These are phyloP conservation scores for Clepsis dumicolana DNA, from an alignment of 2,888 invertebrate genomes.

Conservation along the genomic window DNA sequence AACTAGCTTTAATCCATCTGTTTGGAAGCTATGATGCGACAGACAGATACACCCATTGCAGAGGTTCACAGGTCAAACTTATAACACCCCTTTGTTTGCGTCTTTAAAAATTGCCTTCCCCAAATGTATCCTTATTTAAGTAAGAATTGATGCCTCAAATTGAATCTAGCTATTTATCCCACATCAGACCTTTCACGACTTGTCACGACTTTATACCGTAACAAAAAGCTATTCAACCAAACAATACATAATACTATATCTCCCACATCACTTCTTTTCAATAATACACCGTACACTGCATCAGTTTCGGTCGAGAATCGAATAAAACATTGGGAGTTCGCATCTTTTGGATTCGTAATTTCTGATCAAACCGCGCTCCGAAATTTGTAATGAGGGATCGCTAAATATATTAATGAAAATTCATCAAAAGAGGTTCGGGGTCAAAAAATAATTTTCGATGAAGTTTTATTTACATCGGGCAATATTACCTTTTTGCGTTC, in stretches of 20 bases:
- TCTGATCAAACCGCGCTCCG: background rate
- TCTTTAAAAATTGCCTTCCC: too few relatives aligned
- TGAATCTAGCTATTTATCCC: background rate
- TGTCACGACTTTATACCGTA: slow-evolving; percentile 3
- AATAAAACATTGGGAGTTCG: background rate
- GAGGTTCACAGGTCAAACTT: too few relatives aligned
- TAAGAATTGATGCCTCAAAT: background rate
- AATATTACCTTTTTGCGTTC: background rate
- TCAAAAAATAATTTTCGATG: slow-evolving; percentile 7
- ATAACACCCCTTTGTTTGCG: too few relatives aligned
- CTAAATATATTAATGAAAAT: slow-evolving; percentile 10
- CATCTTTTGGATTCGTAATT: background rate
- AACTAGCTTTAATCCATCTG: too few relatives aligned
- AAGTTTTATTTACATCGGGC: background rate
- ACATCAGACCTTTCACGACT: background rate
- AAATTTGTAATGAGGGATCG: slow-evolving; percentile 21
- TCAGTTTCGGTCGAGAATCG: background rate
- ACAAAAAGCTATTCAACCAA: background rate
- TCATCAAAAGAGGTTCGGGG: slow-evolving; percentile 7
- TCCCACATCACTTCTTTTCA: background rate
- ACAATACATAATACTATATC: background rate
- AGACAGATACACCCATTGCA: too few relatives aligned
- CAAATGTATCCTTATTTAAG: background rate
- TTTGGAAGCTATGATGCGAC: too few relatives aligned
- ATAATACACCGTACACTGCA: background rate